phyloP scores from a whole-genome alignment of 2,888 invertebrate genomes.

The Beris chalybata region DNA sequence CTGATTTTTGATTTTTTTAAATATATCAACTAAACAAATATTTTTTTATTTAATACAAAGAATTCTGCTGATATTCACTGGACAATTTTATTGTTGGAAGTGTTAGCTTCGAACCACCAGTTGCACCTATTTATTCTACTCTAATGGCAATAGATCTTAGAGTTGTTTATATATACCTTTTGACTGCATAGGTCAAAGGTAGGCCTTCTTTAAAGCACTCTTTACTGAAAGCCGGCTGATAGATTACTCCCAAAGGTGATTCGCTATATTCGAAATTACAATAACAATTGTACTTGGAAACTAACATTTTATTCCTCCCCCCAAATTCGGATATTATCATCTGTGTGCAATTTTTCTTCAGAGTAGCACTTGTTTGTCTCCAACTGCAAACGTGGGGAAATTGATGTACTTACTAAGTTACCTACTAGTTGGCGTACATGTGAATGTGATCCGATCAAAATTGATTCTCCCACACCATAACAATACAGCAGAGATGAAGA shows the following conservation, averaged over 20 bases:
- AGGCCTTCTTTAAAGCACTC: constrained; percentile 22
- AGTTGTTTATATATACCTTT: constrained; percentile 33
- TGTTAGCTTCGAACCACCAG: constrained; percentile 30
- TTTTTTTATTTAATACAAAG: background rate
- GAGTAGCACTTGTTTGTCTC: no score
- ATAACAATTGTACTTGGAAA: no score
- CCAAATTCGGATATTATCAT: no score
- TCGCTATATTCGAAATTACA: constrained; percentile 17
- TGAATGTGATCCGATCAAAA: no score
- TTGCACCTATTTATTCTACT: constrained; percentile 37
- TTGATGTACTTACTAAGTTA: no score
- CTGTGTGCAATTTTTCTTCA: no score
- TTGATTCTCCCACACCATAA: no score
- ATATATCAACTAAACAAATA: constrained; percentile 37
- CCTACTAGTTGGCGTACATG: no score
- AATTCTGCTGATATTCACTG: constrained; percentile 20
- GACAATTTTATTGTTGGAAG: constrained; percentile 21
- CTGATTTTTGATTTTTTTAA: constrained; percentile 34
- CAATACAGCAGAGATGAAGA: no score
- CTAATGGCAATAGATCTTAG: constrained; percentile 32
- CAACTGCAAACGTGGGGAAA: no score
- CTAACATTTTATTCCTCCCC: no score
- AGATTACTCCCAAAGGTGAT: constrained; percentile 31
- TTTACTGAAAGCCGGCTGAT: constrained; percentile 25
- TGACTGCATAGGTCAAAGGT: constrained; percentile 39